Conservation (phyloP, 2,797 vertebrate genomes). For the Gobio occitaniae region DNA sequence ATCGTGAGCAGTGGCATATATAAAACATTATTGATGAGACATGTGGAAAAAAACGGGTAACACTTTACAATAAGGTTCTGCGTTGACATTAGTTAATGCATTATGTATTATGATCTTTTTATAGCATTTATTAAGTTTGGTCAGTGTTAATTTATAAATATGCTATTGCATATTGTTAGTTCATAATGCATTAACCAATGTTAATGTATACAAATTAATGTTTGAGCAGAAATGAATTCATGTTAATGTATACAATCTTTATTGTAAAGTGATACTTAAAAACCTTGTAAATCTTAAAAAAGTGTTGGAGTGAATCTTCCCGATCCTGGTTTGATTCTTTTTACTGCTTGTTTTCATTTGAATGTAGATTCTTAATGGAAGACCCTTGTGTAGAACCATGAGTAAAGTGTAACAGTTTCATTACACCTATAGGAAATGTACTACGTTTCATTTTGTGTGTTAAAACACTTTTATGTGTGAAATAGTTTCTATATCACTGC, state of each 20-base stretch:
- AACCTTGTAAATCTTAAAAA: background rate
- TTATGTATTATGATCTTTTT: background rate
- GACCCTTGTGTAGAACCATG: background rate
- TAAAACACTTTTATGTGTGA: conserved; percentile 15
- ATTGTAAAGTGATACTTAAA: background rate
- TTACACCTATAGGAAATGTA: background rate
- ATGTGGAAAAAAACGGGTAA: background rate
- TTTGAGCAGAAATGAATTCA: background rate
- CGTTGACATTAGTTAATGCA: background rate
- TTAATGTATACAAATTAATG: background rate
- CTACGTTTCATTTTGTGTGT: conserved; percentile 14
- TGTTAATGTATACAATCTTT: background rate
- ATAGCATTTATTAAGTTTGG: background rate
- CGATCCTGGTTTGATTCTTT: background rate
- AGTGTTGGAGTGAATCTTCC: conserved; percentile 4
- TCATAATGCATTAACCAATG: background rate
- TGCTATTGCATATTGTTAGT: background rate
- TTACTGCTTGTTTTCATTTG: conserved; percentile 7
- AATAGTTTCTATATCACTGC: conserved; percentile 18
- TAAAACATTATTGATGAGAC: background rate
- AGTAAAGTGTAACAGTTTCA: background rate
- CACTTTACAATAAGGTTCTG: conserved; percentile 1
- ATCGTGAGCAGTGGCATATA: background rate
- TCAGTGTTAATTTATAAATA: background rate
- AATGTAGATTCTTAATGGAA: conserved; percentile 1